Conservation (phyloP, 1,140 invertebrate species). For the Dryas iulia region DNA sequence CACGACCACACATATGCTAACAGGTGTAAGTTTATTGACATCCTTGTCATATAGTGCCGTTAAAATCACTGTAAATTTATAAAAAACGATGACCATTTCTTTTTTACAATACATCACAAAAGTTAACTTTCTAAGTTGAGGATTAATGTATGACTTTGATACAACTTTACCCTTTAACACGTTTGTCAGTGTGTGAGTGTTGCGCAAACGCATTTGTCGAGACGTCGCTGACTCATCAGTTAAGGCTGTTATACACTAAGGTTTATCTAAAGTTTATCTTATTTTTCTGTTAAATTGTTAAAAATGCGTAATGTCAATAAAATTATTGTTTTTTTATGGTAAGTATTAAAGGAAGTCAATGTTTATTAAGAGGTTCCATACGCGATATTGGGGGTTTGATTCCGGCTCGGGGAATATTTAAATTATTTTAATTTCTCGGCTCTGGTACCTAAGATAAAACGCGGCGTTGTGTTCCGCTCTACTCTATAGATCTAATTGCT, state of each 20-base stretch:
- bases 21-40: constrained; percentile 71
- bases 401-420: no score
- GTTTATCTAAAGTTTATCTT: background rate
- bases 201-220: constrained; percentile 58
- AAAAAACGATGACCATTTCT: constrained; percentile 29
- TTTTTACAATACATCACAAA: background rate
- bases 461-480: no score
- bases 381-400: no score
- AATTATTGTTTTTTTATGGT: background rate
- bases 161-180: background rate
- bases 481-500: no score
- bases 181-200: constrained; percentile 46
- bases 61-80: constrained; percentile 9
- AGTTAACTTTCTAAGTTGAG: background rate
- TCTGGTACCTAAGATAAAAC: no score
- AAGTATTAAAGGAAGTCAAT: background rate
- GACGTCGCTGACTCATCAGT: constrained; percentile 56
- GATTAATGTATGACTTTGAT: constrained; percentile 25
- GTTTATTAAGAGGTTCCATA: no score
- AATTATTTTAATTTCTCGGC: no score
- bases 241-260: constrained; percentile 39
- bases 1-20: constrained; percentile 63
- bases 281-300: background rate
- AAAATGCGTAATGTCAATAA: background rate
- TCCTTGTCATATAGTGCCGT: constrained; percentile 39